Conservation (phyloP, 1,140 invertebrate genomes). For the Drosophila bifasciata region DNA sequence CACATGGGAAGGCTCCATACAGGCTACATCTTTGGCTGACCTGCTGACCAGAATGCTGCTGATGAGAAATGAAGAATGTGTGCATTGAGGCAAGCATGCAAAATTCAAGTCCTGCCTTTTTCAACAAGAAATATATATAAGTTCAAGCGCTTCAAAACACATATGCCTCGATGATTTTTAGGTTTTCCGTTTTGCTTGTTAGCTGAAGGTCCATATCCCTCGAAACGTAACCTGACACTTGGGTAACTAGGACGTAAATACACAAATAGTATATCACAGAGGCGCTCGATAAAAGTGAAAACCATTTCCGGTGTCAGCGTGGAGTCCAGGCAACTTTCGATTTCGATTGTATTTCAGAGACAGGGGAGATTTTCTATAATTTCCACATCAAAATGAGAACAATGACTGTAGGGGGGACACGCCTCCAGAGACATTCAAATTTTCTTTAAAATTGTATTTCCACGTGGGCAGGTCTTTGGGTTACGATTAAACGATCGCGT, state of each 20-base stretch:
- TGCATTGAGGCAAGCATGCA: slow-evolving; percentile 65
- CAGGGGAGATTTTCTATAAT: slow-evolving; percentile 65
- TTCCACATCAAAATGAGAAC: slow-evolving; percentile 70
- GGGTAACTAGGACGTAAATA: slow-evolving; percentile 71
- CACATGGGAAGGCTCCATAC: slow-evolving; percentile 31
- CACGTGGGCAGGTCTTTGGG: slow-evolving; percentile 53
- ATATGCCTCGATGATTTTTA: slow-evolving; percentile 67
- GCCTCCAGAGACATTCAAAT: slow-evolving; percentile 69
- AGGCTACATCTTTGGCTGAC: slow-evolving; percentile 35
- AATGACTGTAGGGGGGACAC: slow-evolving; percentile 46
- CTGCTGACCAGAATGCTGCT: slow-evolving; percentile 55
- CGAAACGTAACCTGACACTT: slow-evolving; percentile 75
- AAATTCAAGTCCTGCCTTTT: slow-evolving; percentile 58
- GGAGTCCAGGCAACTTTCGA: slow-evolving; percentile 72
- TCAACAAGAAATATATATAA: slow-evolving; percentile 53
- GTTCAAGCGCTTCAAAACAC: slow-evolving; percentile 60
- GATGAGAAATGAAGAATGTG: slow-evolving; percentile 52
- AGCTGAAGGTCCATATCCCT: slow-evolving; percentile 47
- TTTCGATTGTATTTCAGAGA: slow-evolving; percentile 44
- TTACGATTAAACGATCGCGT: slow-evolving; percentile 42
- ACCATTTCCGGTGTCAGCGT: slow-evolving; percentile 81
- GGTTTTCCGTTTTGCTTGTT: slow-evolving; percentile 50
- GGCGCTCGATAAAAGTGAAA: slow-evolving; percentile 73
- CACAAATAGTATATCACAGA: slow-evolving; percentile 76
- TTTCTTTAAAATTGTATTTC: slow-evolving; percentile 77